Evolutionary conservation across 1,140 invertebrate species (phyloP).

Genomic region (Pseudomyrmex sp.): DNA sequence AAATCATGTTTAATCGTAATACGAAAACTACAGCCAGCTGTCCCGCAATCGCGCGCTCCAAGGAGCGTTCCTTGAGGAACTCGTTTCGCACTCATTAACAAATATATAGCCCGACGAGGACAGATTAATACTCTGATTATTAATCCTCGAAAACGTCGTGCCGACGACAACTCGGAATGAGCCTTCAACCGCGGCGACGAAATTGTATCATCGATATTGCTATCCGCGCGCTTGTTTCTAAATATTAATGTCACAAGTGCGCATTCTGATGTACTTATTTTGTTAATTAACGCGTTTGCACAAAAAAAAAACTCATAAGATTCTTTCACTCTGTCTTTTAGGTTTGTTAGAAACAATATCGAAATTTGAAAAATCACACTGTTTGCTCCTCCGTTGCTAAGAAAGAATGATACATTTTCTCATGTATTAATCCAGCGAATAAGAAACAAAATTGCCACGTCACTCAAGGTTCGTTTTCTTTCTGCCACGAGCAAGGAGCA

Average conservation of each 20-base stretch:
- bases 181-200: constrained; percentile 9
- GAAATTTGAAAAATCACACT: constrained; percentile 3
- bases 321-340: background rate
- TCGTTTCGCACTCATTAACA: constrained; percentile 69
- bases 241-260: background rate
- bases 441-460: constrained; percentile 27
- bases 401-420: background rate
- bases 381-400: background rate
- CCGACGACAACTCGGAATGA: constrained; percentile 24
- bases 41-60: constrained; percentile 54
- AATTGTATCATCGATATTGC: constrained; percentile 37
- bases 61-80: constrained; percentile 59
- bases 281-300: background rate
- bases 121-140: constrained; percentile 58
- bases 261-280: background rate
- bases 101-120: constrained; percentile 43
- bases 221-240: background rate
- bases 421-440: constrained; percentile 22
- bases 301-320: background rate
- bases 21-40: constrained; percentile 68
- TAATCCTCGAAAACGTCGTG: constrained; percentile 60
- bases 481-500: constrained; percentile 28
- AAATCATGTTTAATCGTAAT: constrained; percentile 76
- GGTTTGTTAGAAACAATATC: background rate
- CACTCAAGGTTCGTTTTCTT: constrained; percentile 42